phyloP scores from a whole-genome alignment of 2,888 invertebrate species.

The Steromphala cineraria region DNA sequence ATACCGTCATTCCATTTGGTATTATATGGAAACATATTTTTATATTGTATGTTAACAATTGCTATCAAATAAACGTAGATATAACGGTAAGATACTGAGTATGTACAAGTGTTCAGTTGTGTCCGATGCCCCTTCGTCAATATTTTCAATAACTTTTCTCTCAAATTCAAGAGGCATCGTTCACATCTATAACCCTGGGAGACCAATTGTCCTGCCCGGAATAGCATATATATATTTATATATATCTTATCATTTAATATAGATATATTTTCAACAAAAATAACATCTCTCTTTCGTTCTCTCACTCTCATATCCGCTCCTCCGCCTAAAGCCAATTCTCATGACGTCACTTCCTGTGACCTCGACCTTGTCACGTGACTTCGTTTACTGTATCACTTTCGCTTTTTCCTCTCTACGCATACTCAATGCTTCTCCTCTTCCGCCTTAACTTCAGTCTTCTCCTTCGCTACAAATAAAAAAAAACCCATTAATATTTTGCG shows the following conservation, averaged over 20 bases:
- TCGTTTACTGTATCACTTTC: not conserved
- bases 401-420: not conserved
- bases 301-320: not conserved
- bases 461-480: not conserved
- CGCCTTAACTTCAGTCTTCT: not conserved
- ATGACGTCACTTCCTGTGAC: not conserved
- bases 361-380: not conserved
- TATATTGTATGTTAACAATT: too few relatives aligned
- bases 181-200: not conserved
- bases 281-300: slow-evolving; percentile 20
- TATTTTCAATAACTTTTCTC: too few relatives aligned
- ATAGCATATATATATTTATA: not conserved
- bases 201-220: not conserved
- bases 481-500: not conserved
- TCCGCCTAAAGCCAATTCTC: not conserved
- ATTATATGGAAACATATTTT: too few relatives aligned
- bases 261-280: not conserved
- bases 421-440: not conserved
- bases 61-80: too few relatives aligned
- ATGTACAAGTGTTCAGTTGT: too few relatives aligned
- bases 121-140: too few relatives aligned
- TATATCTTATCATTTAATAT: not conserved
- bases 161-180: too few relatives aligned
- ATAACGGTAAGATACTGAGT: too few relatives aligned
- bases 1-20: too few relatives aligned